Percentiles rank a stretch among this genome's conserved stretches.
These are phyloP conservation scores for Phyllotreta striolata DNA, from an alignment of 2,888 invertebrate species.

Conservation along the genomic window DNA sequence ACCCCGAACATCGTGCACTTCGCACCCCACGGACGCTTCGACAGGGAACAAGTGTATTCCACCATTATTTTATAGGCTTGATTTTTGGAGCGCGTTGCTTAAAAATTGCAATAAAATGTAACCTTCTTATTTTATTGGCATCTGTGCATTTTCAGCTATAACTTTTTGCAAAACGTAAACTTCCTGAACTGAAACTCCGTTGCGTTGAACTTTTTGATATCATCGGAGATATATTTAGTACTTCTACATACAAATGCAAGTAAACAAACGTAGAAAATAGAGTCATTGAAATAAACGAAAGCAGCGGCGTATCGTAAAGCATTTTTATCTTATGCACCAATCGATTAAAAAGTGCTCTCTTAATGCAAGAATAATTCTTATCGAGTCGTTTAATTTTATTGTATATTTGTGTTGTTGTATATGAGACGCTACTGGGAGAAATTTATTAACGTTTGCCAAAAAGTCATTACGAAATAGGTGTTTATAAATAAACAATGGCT, in stretches of 20 bases:
- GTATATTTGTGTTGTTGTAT: no score
- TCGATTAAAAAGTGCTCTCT: no score
- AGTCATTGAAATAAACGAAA: constrained; percentile 21
- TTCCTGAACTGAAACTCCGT: constrained; percentile 5
- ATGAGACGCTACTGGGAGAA: background rate
- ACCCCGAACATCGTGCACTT: no score
- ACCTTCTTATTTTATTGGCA: constrained; percentile 1
- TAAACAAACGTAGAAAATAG: constrained; percentile 16
- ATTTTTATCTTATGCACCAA: background rate
- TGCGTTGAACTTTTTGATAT: constrained; percentile 14
- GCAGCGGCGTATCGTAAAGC: background rate
- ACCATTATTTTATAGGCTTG: no score
- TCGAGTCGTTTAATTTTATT: no score
- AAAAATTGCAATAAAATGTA: no score
- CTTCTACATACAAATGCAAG: constrained; percentile 8
- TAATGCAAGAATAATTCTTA: no score
- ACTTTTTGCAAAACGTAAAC: constrained; percentile 8
- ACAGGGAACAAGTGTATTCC: no score
- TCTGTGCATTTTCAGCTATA: constrained; percentile 6
- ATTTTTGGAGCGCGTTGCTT: no score
- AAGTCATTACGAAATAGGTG: constrained; percentile 35
- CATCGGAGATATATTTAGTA: constrained; percentile 22
- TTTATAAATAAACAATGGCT: constrained; percentile 32
- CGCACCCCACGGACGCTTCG: no score
- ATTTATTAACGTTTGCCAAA: constrained; percentile 23